Evolutionary conservation across 2,113 vertebrate genomes (phyloP).

Genomic region (Dinomys branickii): DNA sequence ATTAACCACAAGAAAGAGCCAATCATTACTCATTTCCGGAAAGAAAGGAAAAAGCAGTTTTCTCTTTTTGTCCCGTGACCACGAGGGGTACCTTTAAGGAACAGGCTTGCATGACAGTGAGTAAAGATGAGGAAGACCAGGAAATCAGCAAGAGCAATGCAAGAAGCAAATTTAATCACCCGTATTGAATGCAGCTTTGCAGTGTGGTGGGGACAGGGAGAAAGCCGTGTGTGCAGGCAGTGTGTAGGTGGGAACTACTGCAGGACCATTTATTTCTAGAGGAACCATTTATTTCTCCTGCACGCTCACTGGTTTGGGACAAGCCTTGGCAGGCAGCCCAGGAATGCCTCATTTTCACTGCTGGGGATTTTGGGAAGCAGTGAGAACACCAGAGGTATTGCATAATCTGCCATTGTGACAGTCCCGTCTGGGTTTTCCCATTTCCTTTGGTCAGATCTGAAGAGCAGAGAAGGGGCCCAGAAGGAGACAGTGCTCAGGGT

Average conservation of each 20-base stretch:
- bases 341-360: neutral
- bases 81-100: neutral
- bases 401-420: conserved; percentile 34
- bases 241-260: neutral
- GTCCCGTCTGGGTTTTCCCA: conserved; percentile 28
- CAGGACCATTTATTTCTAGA: no score
- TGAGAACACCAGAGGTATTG: neutral
- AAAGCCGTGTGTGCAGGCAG: neutral
- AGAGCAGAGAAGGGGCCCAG: neutral
- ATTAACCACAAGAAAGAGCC: conserved; percentile 31
- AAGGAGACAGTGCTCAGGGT: neutral
- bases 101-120: neutral
- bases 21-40: conserved; percentile 55
- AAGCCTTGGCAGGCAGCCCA: neutral
- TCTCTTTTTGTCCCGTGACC: conserved; percentile 59
- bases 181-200: fast-evolving
- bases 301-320: neutral
- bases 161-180: neutral
- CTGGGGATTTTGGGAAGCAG: neutral
- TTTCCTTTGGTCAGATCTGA: conserved; percentile 3
- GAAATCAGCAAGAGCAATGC: neutral
- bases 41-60: conserved; percentile 68
- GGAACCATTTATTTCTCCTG: neutral
- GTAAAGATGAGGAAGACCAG: neutral
- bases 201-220: fast-evolving